Conservation (phyloP, 2,888 invertebrate genomes). For the Phengaris alcon region DNA sequence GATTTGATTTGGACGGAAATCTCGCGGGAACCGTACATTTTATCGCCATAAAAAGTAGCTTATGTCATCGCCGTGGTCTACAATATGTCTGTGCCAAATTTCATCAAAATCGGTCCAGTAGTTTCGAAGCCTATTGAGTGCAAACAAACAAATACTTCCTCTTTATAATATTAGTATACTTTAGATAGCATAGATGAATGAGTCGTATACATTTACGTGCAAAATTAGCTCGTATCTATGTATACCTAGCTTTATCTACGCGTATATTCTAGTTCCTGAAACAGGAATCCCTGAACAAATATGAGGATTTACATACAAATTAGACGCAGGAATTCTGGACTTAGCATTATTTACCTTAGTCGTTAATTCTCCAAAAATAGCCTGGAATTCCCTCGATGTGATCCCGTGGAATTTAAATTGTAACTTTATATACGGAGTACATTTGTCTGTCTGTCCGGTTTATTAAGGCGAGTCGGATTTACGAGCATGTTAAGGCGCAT, state of each 20-base stretch:
- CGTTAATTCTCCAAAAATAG: slow-evolving; percentile 39
- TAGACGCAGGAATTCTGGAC: background rate
- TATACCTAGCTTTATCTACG: background rate
- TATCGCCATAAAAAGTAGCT: too few relatives aligned
- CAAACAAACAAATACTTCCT: too few relatives aligned
- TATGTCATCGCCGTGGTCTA: too few relatives aligned
- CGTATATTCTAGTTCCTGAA: background rate
- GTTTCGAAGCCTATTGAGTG: too few relatives aligned
- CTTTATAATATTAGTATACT: too few relatives aligned
- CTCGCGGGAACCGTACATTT: too few relatives aligned
- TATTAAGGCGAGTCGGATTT: slow-evolving; percentile 64
- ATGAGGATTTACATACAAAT: slow-evolving; percentile 9
- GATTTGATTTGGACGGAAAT: too few relatives aligned
- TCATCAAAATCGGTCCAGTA: too few relatives aligned
- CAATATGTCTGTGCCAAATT: too few relatives aligned
- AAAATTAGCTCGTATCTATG: background rate
- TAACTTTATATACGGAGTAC: slow-evolving; percentile 52
- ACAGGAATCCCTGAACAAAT: background rate
- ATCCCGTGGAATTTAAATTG: slow-evolving; percentile 62
- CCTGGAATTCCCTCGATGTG: slow-evolving; percentile 39
- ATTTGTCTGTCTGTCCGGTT: slow-evolving; percentile 68
- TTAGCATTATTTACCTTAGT: slow-evolving; percentile 34
- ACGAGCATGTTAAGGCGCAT: slow-evolving; percentile 41
- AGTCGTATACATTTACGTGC: too few relatives aligned
- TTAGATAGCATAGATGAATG: too few relatives aligned